Conservation (phyloP, 2,797 vertebrate species). For the Tadarida brasiliensis region DNA sequence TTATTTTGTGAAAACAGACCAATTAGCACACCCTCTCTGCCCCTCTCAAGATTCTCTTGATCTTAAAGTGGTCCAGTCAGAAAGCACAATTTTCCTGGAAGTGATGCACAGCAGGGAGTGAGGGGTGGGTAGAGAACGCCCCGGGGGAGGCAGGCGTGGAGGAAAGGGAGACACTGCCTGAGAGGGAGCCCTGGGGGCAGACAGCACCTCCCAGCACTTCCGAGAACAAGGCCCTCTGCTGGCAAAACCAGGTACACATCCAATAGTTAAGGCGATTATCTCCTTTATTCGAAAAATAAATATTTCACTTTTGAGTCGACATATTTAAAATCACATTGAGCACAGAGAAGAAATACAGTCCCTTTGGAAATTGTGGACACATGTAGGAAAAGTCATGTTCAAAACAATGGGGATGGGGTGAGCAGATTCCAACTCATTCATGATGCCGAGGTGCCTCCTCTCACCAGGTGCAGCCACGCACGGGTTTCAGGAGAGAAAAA, state of each 20-base stretch:
- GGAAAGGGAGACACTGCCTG: not conserved
- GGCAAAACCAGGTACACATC: constrained; percentile 79
- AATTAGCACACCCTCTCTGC: constrained; percentile 25
- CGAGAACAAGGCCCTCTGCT: not conserved
- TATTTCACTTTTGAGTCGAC: constrained; percentile 89
- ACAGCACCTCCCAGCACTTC: not conserved
- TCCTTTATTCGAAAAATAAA: constrained; percentile 93
- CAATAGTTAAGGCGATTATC: constrained; percentile 84
- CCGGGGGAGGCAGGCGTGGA: too few relatives aligned
- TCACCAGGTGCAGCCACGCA: constrained; percentile 77
- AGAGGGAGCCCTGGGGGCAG: too few relatives aligned
- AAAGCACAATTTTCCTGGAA: not conserved
- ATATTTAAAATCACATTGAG: constrained; percentile 88
- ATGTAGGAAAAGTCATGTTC: constrained; percentile 77
- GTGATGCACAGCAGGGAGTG: not conserved
- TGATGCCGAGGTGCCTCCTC: constrained; percentile 75
- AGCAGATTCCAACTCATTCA: constrained; percentile 82
- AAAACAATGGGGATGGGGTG: constrained; percentile 71
- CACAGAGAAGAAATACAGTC: constrained; percentile 85
- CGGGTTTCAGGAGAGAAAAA: constrained; percentile 67
- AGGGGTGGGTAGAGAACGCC: not conserved
- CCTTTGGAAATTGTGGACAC: constrained; percentile 87
- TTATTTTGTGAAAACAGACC: constrained; percentile 45
- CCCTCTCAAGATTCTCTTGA: constrained; percentile 17
- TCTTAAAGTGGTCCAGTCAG: constrained; percentile 58